phyloP scores from a whole-genome alignment of 2,113 vertebrate species.

The Gopherus flavomarginatus region DNA sequence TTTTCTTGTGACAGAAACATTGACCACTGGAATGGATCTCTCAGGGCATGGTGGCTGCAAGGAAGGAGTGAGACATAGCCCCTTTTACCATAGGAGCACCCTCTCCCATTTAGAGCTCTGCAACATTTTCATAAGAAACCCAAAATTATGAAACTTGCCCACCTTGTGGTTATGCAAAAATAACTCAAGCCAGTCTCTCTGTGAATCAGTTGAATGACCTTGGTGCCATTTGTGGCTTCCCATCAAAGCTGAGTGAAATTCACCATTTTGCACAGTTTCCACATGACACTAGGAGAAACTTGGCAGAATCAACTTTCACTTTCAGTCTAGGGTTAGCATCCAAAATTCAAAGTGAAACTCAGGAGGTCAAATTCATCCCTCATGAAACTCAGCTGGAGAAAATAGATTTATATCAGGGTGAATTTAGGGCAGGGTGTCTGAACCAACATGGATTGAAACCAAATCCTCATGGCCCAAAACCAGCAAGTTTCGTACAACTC shows the following conservation, averaged over 20 bases:
- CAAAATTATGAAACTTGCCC: neutral
- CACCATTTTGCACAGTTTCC: neutral
- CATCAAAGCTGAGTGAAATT: neutral
- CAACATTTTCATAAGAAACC: neutral
- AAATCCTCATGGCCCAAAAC: neutral
- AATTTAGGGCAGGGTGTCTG: neutral
- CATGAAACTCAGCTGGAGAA: neutral
- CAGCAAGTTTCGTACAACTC: neutral
- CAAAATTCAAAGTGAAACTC: neutral
- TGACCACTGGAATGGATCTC: neutral
- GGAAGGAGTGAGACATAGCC: neutral
- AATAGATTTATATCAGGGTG: neutral
- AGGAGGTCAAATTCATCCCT: neutral
- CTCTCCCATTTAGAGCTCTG: neutral
- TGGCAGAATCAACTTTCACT: constrained; percentile 8
- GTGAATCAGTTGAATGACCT: constrained; percentile 4
- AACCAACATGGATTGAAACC: neutral
- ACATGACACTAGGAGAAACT: neutral
- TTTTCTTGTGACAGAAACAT: neutral
- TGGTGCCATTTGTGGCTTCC: constrained; percentile 32
- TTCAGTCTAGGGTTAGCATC: constrained; percentile 18
- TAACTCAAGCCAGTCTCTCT: neutral
- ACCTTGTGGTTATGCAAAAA: neutral
- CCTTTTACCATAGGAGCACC: neutral
- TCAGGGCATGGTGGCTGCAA: neutral